Evolutionary conservation across 2,888 invertebrate genomes (phyloP).

Genomic region (Chydorus sphaericus): DNA sequence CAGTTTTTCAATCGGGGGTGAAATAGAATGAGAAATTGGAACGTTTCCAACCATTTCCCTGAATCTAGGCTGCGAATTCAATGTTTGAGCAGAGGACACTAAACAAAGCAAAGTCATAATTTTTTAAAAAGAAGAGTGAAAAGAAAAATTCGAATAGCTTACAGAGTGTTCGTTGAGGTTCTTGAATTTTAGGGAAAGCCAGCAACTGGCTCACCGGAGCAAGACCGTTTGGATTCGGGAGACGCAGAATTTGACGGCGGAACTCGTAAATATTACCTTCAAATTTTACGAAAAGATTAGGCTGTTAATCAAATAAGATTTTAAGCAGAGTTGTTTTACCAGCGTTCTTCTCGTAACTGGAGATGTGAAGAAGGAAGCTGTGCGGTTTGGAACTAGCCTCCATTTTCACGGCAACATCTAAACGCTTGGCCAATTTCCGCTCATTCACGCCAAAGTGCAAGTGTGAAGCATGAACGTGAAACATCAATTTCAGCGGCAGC

Average conservation of each 20-base stretch:
- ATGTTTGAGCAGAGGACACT: too few relatives aligned
- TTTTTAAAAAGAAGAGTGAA: too few relatives aligned
- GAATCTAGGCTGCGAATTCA: background rate
- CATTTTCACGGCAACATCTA: conserved; percentile 1
- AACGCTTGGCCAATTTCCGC: background rate
- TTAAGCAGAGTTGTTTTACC: background rate
- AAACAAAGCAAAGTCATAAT: too few relatives aligned
- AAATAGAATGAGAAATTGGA: background rate
- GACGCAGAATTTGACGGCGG: background rate
- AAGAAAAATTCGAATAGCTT: too few relatives aligned
- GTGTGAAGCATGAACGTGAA: background rate
- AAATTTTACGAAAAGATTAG: background rate
- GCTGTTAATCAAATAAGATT: background rate
- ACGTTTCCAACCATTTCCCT: background rate
- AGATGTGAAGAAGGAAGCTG: background rate
- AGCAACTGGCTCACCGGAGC: background rate
- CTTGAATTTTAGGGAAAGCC: background rate
- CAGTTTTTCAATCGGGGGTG: background rate
- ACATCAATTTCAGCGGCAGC: background rate
- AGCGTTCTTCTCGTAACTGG: conserved; percentile 1
- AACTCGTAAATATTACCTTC: background rate
- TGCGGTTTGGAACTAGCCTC: background rate
- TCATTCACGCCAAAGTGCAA: conserved; percentile 1
- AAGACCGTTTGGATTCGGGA: background rate
- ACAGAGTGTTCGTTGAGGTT: background rate